Percentiles rank a stretch among this genome's conserved stretches.
Conservation (phyloP, 2,113 vertebrate genomes). For the Rissa tridactyla region DNA sequence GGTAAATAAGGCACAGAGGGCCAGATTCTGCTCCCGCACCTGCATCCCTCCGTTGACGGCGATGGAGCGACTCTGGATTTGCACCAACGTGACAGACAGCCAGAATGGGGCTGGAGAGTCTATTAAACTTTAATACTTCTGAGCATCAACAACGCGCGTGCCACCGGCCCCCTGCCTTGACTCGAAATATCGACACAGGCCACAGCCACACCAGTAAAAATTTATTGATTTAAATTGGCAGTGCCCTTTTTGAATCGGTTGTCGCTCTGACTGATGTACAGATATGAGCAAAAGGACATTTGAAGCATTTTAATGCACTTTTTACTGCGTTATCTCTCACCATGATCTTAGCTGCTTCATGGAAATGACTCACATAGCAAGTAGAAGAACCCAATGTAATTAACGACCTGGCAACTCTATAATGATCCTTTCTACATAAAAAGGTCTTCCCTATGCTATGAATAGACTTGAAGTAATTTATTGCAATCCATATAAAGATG, state of each 20-base stretch:
- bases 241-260: constrained; percentile 6
- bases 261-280: constrained; percentile 43
- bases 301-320: constrained; percentile 68
- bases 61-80: accelerated
- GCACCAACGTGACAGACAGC: neutral
- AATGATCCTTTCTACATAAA: constrained; percentile 74
- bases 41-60: neutral
- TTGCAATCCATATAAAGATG: constrained; percentile 61
- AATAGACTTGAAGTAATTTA: constrained; percentile 69
- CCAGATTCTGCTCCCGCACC: neutral
- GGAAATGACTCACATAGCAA: constrained; percentile 64
- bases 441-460: constrained; percentile 70
- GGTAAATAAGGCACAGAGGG: constrained; percentile 67
- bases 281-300: constrained; percentile 68
- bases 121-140: constrained; percentile 73
- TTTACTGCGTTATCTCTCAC: constrained; percentile 73
- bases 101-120: neutral
- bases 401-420: constrained; percentile 78
- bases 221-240: constrained; percentile 48
- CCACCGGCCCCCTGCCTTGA: neutral
- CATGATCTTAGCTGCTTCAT: constrained; percentile 70
- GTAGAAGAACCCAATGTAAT: constrained; percentile 73
- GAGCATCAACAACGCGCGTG: constrained; percentile 40
- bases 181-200: neutral
- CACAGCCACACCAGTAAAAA: constrained; percentile 15